Base-by-base conservation (phyloP, 1,140 invertebrate species). In the Diplogasteroides magnus region DNA sequence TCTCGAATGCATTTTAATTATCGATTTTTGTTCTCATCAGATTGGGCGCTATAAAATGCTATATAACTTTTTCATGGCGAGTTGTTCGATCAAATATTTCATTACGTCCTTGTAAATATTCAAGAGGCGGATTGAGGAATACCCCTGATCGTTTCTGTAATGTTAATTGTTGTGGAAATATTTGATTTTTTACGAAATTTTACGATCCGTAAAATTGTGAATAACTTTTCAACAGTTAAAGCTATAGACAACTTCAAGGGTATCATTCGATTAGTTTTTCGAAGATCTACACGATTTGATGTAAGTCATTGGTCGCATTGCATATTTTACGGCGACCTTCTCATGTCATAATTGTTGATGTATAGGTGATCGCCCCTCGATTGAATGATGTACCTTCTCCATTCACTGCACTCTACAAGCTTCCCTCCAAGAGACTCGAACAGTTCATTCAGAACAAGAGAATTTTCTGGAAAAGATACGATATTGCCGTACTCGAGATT, bases 401-500 rank as follows among this genome's bases (percentile, higher is more conserved):
- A 6, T 79, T 68, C 66, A 79, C 78, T 15, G 68, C 68, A 28
- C 57, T 79, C 55, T 79, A 68, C 58, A 61, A 63, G 27, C 67
- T 79, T 55, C 78, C 78, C 2, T 69, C 60, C 56, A 23, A 67
- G 26, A 66, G 78, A 55, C 63, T 78, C 31, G 63, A 72, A 57
- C 63, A 65, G 56, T 67, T 48, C 28, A 71, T 71, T 55, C 68
- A 72, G 28, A 74, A 70, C 3, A 71, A 74, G 27, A 56, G 64
- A 55, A 31, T 58, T 25, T 61, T 65, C 32, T 79, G 63, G 48
- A 62, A 62, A 32, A 57, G 64, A 14, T 59, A 68, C 31, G 61
- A 76, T 15, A 73, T 79, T 19, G 78, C 57, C 48, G 68, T 82
- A 37, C 59, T 79, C 3, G 78, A 79, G 64, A 65, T 79, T 27